Evolutionary conservation across 2,888 invertebrate genomes (phyloP).

Genomic region (Aspidiotus destructor): DNA sequence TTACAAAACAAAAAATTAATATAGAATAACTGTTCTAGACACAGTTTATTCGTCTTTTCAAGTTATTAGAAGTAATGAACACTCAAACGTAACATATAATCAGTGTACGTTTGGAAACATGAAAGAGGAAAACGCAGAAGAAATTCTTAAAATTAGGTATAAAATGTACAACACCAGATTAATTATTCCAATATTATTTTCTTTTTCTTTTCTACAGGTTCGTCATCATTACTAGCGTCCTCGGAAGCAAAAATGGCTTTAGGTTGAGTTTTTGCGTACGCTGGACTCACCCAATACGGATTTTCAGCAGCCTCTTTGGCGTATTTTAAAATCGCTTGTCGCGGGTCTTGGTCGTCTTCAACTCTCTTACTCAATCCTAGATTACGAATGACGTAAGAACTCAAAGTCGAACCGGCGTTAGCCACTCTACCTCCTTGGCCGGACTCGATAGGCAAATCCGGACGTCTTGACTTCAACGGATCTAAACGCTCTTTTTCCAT

Average conservation of each 20-base stretch:
- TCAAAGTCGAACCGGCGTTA: conserved; percentile 87
- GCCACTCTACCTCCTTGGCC: conserved; percentile 82
- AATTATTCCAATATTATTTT: not conserved
- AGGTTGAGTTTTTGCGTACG: conserved; percentile 82
- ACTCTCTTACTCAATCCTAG: conserved; percentile 84
- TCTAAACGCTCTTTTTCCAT: conserved; percentile 85
- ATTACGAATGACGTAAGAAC: conserved; percentile 92
- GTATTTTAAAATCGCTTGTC: conserved; percentile 87
- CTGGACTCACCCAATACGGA: conserved; percentile 93
- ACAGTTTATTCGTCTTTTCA: too few species aligned
- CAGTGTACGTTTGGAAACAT: too few species aligned
- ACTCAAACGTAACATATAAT: too few species aligned
- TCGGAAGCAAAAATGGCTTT: conserved; percentile 55
- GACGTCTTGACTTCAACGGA: conserved; percentile 69
- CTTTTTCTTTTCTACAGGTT: conserved; percentile 36
- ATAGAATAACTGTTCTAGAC: too few species aligned
- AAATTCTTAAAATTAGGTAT: too few species aligned
- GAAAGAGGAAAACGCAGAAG: too few species aligned
- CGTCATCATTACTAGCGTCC: conserved; percentile 42
- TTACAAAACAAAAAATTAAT: too few species aligned
- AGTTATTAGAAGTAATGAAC: too few species aligned
- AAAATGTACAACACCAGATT: too few species aligned
- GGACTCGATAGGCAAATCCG: conserved; percentile 78
- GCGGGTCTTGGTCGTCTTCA: conserved; percentile 81
- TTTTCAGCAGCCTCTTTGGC: conserved; percentile 93